Evolutionary conservation across 2,888 invertebrate species (phyloP), one percentile per base, ranked within the genome.

Genomic region (Drosophila quinaria): DNA sequence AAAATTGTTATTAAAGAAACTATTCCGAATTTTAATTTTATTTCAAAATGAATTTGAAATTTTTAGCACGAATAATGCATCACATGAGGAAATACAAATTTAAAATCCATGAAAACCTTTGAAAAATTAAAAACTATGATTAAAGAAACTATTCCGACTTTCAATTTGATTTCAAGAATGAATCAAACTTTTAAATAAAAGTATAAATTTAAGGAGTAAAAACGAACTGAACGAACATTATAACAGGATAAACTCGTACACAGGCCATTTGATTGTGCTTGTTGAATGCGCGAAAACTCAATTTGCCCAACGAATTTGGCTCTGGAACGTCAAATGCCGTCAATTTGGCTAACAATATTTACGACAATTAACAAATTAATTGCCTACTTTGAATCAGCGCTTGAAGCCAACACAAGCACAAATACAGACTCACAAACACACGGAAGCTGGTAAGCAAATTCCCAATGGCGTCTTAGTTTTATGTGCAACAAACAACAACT

Each of bases 311-410:
- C 67, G 52, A 61, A 51, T 54, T 68, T 54, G 58, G 37, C 37
- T 15, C 22, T 31, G 44, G 44, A 50, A 62, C 64, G 71, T 71
- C 71, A 70, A 78, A 65, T 83, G 75, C 72, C 79, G 68, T 76
- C 85, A 84, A 87, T 87, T 87, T 78, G 73, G 47, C 84, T 56
- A 78, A 84, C 79, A 74, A 74, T 81, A 81, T 83, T 78, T 74
- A 73, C 74, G 85, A 67, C 83, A 83, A 83, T 83, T 83, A 83
- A 77, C 87, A 84, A 84, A 84, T 84, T 84, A 84, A 84, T 84
- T 84, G 85, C 81, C 81, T 84, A 84, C 82, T 87, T 83, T 84
- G 79, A 70, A 79, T 74, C 72, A 62, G 76, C 79, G 74, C 76
- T 81, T 69, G 63, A 80, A 78, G 74, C 70, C 35, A 25, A 25